These are phyloP conservation scores for Trinorchestia longiramus DNA, from an alignment of 1,140 invertebrate species.

Conservation along the genomic window DNA sequence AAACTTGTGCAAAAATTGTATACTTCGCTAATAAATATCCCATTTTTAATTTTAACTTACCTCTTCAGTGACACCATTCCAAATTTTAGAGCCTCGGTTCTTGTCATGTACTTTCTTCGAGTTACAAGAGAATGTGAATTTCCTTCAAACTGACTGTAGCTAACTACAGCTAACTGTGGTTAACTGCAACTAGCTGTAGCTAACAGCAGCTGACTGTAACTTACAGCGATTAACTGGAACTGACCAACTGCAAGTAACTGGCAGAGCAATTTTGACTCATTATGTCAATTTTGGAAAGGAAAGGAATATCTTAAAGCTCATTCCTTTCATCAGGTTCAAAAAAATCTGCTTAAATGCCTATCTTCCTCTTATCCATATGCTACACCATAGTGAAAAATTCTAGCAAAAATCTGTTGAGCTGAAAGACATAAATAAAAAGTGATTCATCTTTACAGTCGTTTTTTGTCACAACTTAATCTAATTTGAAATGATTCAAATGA, in stretches of 20 bases:
- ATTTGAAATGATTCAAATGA: too few species aligned
- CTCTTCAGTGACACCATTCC: background rate
- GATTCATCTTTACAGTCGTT: background rate
- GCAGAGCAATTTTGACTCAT: background rate
- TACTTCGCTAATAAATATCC: too few species aligned
- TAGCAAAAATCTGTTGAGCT: background rate
- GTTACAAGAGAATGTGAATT: background rate
- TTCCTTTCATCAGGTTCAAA: background rate
- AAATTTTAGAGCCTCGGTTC: background rate
- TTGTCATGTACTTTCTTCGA: background rate
- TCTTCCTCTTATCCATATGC: background rate
- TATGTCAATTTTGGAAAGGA: background rate
- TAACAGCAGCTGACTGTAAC: background rate
- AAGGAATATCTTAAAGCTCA: background rate
- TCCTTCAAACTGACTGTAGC: background rate
- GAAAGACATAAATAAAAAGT: background rate
- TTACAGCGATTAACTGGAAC: background rate
- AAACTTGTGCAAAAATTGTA: too few species aligned
- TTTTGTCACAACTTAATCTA: too few species aligned
- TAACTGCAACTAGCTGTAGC: background rate
- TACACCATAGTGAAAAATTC: background rate
- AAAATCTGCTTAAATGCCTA: background rate
- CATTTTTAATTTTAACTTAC: background rate
- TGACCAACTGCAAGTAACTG: background rate
- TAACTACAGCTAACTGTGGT: background rate